Evolutionary conservation across 2,888 invertebrate genomes (phyloP).

Genomic region (Dysmachus trigonus): DNA sequence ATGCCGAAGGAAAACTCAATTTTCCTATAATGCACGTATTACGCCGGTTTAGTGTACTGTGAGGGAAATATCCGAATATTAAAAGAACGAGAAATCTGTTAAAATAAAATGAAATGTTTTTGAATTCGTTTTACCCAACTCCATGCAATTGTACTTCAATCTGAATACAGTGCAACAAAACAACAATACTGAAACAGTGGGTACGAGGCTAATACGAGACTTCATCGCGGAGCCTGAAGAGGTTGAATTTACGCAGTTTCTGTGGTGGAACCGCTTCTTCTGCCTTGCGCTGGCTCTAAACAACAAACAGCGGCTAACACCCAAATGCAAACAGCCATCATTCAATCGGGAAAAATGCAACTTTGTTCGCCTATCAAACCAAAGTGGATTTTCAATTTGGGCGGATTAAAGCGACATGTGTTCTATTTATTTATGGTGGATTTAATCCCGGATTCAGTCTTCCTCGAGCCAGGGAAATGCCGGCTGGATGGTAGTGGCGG

Average conservation of each 20-base stretch:
- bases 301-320: not conserved
- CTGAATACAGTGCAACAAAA: not conserved
- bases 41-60: too few species aligned
- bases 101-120: too few species aligned
- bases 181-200: not conserved
- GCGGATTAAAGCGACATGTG: slow-evolving; percentile 50
- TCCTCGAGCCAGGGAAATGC: not conserved
- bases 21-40: too few species aligned
- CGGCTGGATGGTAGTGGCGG: not conserved
- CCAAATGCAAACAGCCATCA: slow-evolving; percentile 19
- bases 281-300: not conserved
- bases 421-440: slow-evolving; percentile 49
- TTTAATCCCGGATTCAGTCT: slow-evolving; percentile 44
- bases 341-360: slow-evolving; percentile 38
- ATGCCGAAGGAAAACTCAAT: too few species aligned
- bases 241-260: not conserved
- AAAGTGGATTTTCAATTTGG: slow-evolving; percentile 49
- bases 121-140: not conserved
- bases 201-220: not conserved
- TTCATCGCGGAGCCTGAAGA: not conserved
- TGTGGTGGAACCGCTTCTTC: not conserved
- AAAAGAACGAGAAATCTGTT: too few species aligned
- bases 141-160: not conserved
- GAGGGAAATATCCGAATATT: too few species aligned
- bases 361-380: slow-evolving; percentile 31